Base-by-base conservation (phyloP, 2,113 vertebrate species). In the Maccullochella peelii region DNA sequence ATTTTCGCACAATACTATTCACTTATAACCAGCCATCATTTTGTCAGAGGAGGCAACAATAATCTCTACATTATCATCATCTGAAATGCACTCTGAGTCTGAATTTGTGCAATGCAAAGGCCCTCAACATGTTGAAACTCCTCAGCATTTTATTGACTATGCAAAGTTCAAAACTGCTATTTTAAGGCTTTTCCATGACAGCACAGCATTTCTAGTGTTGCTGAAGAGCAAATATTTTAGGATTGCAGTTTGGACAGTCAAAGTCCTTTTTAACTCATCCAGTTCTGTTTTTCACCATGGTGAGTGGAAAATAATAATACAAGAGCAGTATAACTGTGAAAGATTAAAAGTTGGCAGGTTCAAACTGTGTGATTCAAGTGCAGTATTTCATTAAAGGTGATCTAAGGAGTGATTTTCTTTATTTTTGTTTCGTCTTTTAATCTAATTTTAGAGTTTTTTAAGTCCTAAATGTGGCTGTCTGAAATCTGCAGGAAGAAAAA, bases 151-250 rank as follows among this genome's bases (percentile, higher is more conserved):
- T 65, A 36, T 70, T 57, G 66, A 68, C 20, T 0, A 6, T 14
- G 10, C n/a, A 66, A 69, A 59, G 27, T 59, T n/a, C 2, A 33
- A 5, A 77, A 36, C 16, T 33, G 52, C 36, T 50, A 63, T 38
- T 72, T 72, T 4, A 36, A n/a, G 25, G 42, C 0, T 59, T 83
- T 81, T 79, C 44, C 1, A 3, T 3, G 0, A 23, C 21, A 23
- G 40, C 65, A 4, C 52, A 54, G 27, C 5, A 33, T 23, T 61
- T 11, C 30, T 57, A 25, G 18, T 8, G 27, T 38, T 38, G 30
- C 58, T 54, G 47, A 54, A 69, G 58, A 0, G 68, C 72, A 88
- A 89, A 85, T 82, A 68, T 49, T 88, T 23, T 72, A 6, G 8
- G 27, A 27, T 74, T 65, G 55, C 50, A 73, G 73, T 85, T 87